These are phyloP conservation scores for Venusia cambrica DNA, from an alignment of 2,888 invertebrate genomes.

Conservation along the genomic window DNA sequence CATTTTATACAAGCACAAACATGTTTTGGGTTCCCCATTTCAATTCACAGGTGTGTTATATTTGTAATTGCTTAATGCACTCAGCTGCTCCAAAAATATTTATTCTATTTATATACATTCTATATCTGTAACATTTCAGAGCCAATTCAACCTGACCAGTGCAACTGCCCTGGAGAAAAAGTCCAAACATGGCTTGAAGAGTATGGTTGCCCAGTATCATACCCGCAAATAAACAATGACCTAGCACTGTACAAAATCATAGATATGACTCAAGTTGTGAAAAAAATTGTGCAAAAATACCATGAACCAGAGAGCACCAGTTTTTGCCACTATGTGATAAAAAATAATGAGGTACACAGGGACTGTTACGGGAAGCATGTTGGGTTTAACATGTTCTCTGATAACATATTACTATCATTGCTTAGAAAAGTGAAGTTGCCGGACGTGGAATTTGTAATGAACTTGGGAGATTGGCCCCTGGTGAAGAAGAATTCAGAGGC, in stretches of 20 bases:
- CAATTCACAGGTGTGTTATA: slow-evolving; percentile 76
- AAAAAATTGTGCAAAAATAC: slow-evolving; percentile 85
- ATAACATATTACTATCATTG: slow-evolving; percentile 91
- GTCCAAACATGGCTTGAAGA: slow-evolving; percentile 84
- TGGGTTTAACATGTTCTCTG: slow-evolving; percentile 97
- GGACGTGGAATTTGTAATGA: slow-evolving; percentile 94
- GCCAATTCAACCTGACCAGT: slow-evolving; percentile 89
- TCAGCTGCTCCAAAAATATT: not conserved
- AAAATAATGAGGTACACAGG: slow-evolving; percentile 90
- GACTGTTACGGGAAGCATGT: slow-evolving; percentile 96
- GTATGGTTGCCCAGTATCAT: slow-evolving; percentile 83
- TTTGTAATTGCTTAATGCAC: slow-evolving; percentile 36
- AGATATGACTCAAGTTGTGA: slow-evolving; percentile 85
- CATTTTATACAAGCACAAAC: slow-evolving; percentile 83
- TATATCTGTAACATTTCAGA: slow-evolving; percentile 75
- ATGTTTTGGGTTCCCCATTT: slow-evolving; percentile 84
- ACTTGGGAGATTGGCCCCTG: slow-evolving; percentile 98
- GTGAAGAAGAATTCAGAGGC: slow-evolving; percentile 78
- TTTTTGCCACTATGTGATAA: slow-evolving; percentile 93
- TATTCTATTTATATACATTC: not conserved
- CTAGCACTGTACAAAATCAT: slow-evolving; percentile 84
- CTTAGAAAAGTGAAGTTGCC: slow-evolving; percentile 90
- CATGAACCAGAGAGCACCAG: slow-evolving; percentile 90
- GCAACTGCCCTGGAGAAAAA: slow-evolving; percentile 87
- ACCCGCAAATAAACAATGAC: slow-evolving; percentile 87